Base-by-base conservation (phyloP, 2,888 invertebrate genomes). In the Lingula anatina region DNA sequence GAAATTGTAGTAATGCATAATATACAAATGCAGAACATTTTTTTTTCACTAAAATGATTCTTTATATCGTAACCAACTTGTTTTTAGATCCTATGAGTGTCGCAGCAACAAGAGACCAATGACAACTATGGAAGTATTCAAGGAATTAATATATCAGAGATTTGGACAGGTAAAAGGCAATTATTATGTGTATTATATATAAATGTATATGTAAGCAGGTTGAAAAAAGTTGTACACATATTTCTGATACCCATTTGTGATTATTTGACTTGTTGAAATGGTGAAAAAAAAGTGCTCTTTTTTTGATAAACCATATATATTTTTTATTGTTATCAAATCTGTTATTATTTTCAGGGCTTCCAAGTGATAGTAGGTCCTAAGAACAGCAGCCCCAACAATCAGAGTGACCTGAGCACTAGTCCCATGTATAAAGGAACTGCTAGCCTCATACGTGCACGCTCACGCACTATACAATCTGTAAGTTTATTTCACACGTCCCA, bases 71-170 rank as follows among this genome's bases (percentile, higher is more conserved):
- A n/a, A n/a, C n/a, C n/a, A n/a, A n/a, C n/a, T n/a, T n/a, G n/a
- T n/a, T n/a, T n/a, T n/a, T n/a, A n/a, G n/a, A n/a, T n/a, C n/a
- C n/a, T n/a, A 62, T 55, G 62, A 64, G 41, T 57, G 56, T 27
- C 62, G 60, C 25, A 68, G 62, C 55, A 57, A 61, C 25, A 61
- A 65, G 35, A 57, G 65, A 41, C 70, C 69, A 0, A 57, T 73
- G 21, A 64, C 63, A 2, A 62, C 68, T 5, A 56, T 56, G 12
- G 65, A 94, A 78, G 94, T 95, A 1, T 95, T 92, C 69, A 85
- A 85, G 62, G 97, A 99, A 77, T 82, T 99, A 55, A 89, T 99
- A n/a, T 94, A 93, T 0, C 97, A 97, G 75, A 83, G 99, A 60
- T 80, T 99, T 59, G 90, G 95, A 5, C 94, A 91, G 82, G 88